A percentile compares a stretch with the other conserved stretches of the same genome.
Conservation (phyloP, 2,888 invertebrate genomes). For the Netelia fuscicornis region DNA sequence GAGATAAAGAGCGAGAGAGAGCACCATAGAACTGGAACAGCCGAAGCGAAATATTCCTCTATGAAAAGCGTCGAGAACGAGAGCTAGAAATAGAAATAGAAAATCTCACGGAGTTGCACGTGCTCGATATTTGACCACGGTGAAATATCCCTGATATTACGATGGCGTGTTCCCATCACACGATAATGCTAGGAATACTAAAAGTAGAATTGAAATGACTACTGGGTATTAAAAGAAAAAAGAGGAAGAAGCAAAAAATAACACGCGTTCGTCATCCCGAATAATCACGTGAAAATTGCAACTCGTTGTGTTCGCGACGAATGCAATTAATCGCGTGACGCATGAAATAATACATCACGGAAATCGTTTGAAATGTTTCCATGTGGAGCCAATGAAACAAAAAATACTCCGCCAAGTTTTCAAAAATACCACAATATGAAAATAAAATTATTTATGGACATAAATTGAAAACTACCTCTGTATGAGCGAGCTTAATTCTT, state of each 20-base stretch:
- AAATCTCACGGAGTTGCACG: slow-evolving; percentile 12
- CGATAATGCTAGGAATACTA: slow-evolving; percentile 36
- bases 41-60: slow-evolving; percentile 28
- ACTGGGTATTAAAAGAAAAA: neutral
- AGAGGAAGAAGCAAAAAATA: neutral
- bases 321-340: neutral
- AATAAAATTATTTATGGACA: too few species aligned
- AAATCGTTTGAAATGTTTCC: too few species aligned
- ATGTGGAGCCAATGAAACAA: too few species aligned
- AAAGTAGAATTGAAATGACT: slow-evolving; percentile 41
- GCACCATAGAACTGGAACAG: slow-evolving; percentile 1
- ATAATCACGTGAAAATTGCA: slow-evolving; percentile 28
- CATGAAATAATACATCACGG: too few species aligned
- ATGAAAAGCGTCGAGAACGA: neutral
- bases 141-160: neutral
- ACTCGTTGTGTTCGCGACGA: neutral
- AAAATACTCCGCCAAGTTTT: too few species aligned
- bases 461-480: too few species aligned
- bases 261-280: neutral
- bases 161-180: slow-evolving; percentile 25
- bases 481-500: too few species aligned
- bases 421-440: too few species aligned
- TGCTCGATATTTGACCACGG: slow-evolving; percentile 12
- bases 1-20: neutral
- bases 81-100: slow-evolving; percentile 26